Evolutionary conservation across 1,140 invertebrate genomes (phyloP), one percentile per base, ranked within the genome.

Genomic region (Bilobella aurantiaca): DNA sequence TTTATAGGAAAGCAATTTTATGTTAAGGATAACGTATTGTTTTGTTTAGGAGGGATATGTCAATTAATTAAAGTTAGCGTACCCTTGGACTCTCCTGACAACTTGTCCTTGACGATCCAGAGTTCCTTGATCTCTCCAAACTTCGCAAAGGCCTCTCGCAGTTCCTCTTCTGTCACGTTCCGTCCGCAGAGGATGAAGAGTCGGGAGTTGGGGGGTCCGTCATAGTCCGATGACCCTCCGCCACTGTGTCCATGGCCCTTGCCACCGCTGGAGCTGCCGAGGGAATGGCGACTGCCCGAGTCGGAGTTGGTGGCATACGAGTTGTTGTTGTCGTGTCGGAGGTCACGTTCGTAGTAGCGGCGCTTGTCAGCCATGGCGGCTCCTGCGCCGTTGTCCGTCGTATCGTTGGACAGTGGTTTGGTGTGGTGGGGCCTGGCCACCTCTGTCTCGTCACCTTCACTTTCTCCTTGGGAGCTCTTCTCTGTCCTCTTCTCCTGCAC

Each of bases 101-200:
- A 82, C 37, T 88, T 86, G 75, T 94, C 89, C 79, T 87, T 90
- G 5, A 94, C 88, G 70, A 93, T 85, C 85, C 88, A 90, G 31
- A 95, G 82, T 77, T 94, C 89, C 77, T 93, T 88, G 58, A 96
- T 88, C 31, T 82, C 82, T 18, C 93, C 93, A 78, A 85, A 93
- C 67, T 85, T 84, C 46, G 85, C 82, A 76, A 96, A 96, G 3
- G 82, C 81, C 57, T 86, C 83, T 66, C 85, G 80, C 63, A 93
- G 85, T 71, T 91, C 87, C 63, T 90, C 85, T 76, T 93, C 90
- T 21, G 82, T 85, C 37, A 90, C 80, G 56, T 83, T 83, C 79
- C 91, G 93, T 65, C 86, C 87, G 72, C 89, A 91, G 64, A 95
- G 85, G 71, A 95, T 87, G 76, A 96, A 95, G 27, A 96, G 78